Conservation (phyloP, 2,888 invertebrate species). For the Listrodromus nycthemerus region DNA sequence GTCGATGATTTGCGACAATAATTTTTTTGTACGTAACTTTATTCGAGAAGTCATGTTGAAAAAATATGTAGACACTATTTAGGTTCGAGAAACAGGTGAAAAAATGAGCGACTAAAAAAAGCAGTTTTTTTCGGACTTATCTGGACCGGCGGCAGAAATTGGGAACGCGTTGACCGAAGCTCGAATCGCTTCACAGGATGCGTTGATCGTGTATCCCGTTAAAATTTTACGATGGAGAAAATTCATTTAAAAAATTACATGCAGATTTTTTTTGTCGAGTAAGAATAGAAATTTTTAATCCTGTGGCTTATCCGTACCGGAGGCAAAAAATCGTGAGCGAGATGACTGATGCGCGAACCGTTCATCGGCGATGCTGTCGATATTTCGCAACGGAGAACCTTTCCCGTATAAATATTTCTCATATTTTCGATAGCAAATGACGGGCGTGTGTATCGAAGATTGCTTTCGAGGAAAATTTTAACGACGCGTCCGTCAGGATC, state of each 20-base stretch:
- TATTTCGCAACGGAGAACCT: neutral
- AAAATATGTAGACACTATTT: neutral
- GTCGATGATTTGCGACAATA: neutral
- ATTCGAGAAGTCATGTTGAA: too few relatives aligned
- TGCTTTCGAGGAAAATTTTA: slow-evolving; percentile 36
- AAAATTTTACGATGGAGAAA: neutral
- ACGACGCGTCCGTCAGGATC: slow-evolving; percentile 45
- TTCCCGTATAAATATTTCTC: neutral
- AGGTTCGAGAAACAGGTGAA: neutral
- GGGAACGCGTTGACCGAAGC: neutral
- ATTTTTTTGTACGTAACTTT: too few relatives aligned
- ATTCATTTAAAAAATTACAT: neutral
- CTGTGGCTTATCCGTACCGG: neutral
- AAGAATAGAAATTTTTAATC: neutral
- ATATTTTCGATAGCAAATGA: slow-evolving; percentile 31
- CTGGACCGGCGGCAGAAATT: neutral
- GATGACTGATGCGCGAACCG: neutral
- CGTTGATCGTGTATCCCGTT: too few relatives aligned
- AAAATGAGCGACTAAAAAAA: neutral
- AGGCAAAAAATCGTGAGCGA: neutral
- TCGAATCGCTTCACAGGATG: neutral
- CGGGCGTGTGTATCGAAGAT: slow-evolving; percentile 22
- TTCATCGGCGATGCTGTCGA: neutral
- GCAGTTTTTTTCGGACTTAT: neutral
- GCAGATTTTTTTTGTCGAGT: neutral